Evolutionary conservation across 2,888 invertebrate genomes (phyloP), one percentile per base, ranked within the genome.

Genomic region (Mongoloraphidia duomilia): DNA sequence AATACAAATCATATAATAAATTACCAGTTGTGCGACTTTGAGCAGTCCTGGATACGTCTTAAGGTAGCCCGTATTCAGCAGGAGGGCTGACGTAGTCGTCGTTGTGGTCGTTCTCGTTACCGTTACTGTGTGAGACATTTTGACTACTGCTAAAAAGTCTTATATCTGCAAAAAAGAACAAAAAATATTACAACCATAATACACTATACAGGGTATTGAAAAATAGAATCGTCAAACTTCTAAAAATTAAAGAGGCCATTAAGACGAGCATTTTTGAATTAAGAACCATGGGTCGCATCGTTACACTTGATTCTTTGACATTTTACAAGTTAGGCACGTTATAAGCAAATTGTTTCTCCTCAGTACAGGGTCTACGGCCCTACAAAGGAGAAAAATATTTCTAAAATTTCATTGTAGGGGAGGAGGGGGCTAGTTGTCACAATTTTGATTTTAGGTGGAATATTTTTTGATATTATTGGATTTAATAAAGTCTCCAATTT

Each of bases 61-160:
- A 55, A 90, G 67, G 65, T 88, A 90, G 44, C 86, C 84, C 8
- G 82, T 83, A 67, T 92, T 91, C 53, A 90, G 69, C 57, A 87
- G 78, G 55, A 90, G 73, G 9, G 83, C 78, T 9, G 85, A 82
- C 14, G 87, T 83, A 34, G 82, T 78, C 26, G 82, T 76, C 9
- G 84, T 81, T 52, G 86, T 86, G 46, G 88, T 89, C 34, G 85
- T 87, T 61, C 87, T 74, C 34, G 89, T 90, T 51, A 91, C 85
- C 43, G 90, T 91, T 57, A 91, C 85, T 36, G 86, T 76, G 69
- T 91, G 90, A 55, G 90, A 90, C 91, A 91, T 91, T 59, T 68
- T 79, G 56, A 51, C 56, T 59, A 51, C 51, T 49, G 47, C 51
- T 55, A 49, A 52, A n/a, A 37, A 42, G 33, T 26, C 33, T 10